phyloP scores from a whole-genome alignment of 2,888 invertebrate species.

The Drosophila rellima region DNA sequence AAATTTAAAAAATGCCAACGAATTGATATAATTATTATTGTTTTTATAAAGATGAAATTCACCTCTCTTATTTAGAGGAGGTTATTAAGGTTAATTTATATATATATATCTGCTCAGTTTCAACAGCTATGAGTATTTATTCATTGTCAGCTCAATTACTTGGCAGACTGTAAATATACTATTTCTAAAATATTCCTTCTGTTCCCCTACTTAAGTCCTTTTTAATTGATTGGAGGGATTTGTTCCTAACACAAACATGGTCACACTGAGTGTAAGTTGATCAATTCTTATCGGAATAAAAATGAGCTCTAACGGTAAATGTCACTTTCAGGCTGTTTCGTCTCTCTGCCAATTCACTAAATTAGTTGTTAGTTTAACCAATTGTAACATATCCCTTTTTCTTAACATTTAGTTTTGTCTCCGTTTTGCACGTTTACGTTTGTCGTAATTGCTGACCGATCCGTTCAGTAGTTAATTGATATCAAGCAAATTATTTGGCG shows the following conservation, averaged over 20 bases:
- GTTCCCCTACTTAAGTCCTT: background rate
- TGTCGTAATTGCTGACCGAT: slow-evolving; percentile 5
- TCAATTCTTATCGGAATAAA: slow-evolving; percentile 25
- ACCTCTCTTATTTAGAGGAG: no score
- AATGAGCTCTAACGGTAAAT: slow-evolving; percentile 45
- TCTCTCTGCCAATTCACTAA: background rate
- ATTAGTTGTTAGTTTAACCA: background rate
- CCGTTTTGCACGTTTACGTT: slow-evolving; percentile 7
- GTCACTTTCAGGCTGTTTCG: background rate
- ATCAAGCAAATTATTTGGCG: slow-evolving; percentile 15
- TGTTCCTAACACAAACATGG: background rate
- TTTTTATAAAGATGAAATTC: no score
- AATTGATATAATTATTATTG: no score
- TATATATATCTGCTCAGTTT: no score
- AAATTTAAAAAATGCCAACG: no score
- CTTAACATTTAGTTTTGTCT: background rate
- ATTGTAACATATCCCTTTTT: slow-evolving; percentile 3
- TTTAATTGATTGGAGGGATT: slow-evolving; percentile 1
- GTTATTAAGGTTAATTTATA: no score
- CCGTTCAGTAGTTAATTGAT: slow-evolving; percentile 8
- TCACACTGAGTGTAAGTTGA: background rate
- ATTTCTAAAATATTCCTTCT: background rate
- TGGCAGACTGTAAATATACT: background rate
- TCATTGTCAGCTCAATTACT: background rate
- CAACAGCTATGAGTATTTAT: no score